Percentiles rank a stretch among this genome's conserved stretches.
These are phyloP conservation scores for Leptoteleia sp. DNA, from an alignment of 1,140 invertebrate species.

Conservation along the genomic window DNA sequence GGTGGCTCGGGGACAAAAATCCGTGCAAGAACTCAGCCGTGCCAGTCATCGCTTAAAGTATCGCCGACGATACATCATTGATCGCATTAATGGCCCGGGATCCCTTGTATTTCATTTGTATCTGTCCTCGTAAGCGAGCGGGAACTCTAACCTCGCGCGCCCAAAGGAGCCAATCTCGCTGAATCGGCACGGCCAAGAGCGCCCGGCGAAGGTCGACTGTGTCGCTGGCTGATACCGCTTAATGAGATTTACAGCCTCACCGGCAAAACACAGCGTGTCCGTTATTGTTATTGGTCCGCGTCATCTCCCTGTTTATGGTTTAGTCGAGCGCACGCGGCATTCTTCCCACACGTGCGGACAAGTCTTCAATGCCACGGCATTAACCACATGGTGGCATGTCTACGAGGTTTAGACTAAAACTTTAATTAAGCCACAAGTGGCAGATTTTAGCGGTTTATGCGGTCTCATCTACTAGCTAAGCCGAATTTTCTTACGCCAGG, in stretches of 20 bases:
- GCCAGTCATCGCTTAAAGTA: slow-evolving; percentile 77
- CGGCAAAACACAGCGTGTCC: slow-evolving; percentile 41
- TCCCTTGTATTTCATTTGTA: slow-evolving; percentile 78
- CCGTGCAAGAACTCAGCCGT: slow-evolving; percentile 71
- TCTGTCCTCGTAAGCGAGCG: slow-evolving; percentile 69
- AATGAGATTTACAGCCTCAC: slow-evolving; percentile 54
- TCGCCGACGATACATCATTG: slow-evolving; percentile 77
- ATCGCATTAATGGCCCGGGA: slow-evolving; percentile 75
- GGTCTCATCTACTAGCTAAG: too few relatives aligned
- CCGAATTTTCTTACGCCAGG: too few relatives aligned
- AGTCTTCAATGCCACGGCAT: too few relatives aligned
- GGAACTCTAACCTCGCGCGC: slow-evolving; percentile 71
- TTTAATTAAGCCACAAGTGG: too few relatives aligned
- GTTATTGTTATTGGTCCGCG: slow-evolving; percentile 50
- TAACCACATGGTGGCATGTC: too few relatives aligned
- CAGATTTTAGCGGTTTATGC: too few relatives aligned
- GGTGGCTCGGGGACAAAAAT: slow-evolving; percentile 71
- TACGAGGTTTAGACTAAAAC: too few relatives aligned
- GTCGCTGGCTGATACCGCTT: slow-evolving; percentile 29
- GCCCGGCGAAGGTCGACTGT: slow-evolving; percentile 12
- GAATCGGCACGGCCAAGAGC: slow-evolving; percentile 64
- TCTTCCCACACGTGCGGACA: too few relatives aligned
- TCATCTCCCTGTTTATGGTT: slow-evolving; percentile 41
- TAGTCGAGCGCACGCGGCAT: slow-evolving; percentile 19
- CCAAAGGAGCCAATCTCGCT: slow-evolving; percentile 66